Percentiles rank a stretch among this genome's conserved stretches.
Conservation (phyloP, 92 coral and sea anemone genomes). For the Desmophyllum pertusum region DNA sequence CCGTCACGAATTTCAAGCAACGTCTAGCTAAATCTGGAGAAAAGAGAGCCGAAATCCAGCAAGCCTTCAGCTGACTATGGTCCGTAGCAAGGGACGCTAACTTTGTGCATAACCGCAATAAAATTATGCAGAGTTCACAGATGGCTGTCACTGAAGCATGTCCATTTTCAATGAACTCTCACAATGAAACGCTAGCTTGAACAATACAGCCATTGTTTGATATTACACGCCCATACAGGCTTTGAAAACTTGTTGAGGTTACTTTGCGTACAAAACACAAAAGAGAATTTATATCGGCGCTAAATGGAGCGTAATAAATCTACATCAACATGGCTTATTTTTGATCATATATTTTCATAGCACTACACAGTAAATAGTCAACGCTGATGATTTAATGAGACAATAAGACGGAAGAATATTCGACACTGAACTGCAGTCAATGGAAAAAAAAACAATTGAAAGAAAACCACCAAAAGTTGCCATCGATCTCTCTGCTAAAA, state of each 20-base stretch:
- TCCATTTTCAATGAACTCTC: slow-evolving; percentile 17
- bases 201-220: slow-evolving; percentile 19
- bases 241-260: slow-evolving; percentile 9
- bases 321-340: not conserved
- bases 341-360: not conserved
- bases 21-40: not conserved
- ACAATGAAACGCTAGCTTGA: slow-evolving; percentile 1
- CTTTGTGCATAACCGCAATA: slow-evolving; percentile 21
- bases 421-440: not conserved
- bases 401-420: not conserved
- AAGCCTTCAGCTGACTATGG: slow-evolving; percentile 5
- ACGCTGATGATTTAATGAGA: not conserved
- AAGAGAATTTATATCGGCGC: not conserved
- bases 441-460: not conserved
- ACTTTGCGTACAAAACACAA: slow-evolving; percentile 1
- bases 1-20: not conserved
- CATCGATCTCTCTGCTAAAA: no score
- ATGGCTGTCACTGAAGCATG: slow-evolving; percentile 17
- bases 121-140: slow-evolving; percentile 31
- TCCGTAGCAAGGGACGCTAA: slow-evolving; percentile 40
- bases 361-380: not conserved
- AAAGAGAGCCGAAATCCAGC: not conserved
- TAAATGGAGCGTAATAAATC: no score
- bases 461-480: no score
- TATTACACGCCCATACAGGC: not conserved